Conservation (phyloP, 2,888 invertebrate species). For the Dasypogon diadema region DNA sequence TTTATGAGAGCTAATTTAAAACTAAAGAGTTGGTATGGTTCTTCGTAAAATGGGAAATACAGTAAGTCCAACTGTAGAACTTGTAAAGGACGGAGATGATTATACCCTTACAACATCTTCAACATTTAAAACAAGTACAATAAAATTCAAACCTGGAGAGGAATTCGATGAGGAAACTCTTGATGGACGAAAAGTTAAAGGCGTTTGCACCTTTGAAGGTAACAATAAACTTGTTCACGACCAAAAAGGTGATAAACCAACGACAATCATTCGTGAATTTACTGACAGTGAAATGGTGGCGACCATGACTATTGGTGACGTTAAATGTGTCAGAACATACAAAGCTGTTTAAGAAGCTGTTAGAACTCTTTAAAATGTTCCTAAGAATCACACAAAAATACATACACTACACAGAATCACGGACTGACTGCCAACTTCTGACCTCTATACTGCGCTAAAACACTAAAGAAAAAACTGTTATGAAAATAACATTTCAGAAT, state of each 20-base stretch:
- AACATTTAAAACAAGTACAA: conserved; percentile 87
- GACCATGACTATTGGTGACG: no score
- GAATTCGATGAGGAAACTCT: conserved; percentile 93
- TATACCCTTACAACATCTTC: conserved; percentile 85
- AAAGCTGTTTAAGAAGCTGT: no score
- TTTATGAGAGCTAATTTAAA: no score
- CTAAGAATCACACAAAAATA: no score
- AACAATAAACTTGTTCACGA: conserved; percentile 82
- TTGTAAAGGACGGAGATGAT: conserved; percentile 80
- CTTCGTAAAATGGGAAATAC: conserved; percentile 88
- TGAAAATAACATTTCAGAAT: no score
- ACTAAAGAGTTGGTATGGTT: conserved; percentile 91
- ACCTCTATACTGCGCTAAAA: no score
- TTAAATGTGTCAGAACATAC: no score
- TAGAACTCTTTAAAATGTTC: no score
- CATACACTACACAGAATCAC: no score
- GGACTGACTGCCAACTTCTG: no score
- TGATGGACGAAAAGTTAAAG: conserved; percentile 86
- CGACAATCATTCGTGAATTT: conserved; percentile 81
- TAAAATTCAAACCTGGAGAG: conserved; percentile 86
- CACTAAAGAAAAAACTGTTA: no score
- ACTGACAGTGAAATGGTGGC: conserved; percentile 80
- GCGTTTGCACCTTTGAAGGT: conserved; percentile 77
- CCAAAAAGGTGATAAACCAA: conserved; percentile 80
- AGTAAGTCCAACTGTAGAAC: conserved; percentile 86